Conservation (phyloP, 2,888 invertebrate species). For the Marronus borbonicus region DNA sequence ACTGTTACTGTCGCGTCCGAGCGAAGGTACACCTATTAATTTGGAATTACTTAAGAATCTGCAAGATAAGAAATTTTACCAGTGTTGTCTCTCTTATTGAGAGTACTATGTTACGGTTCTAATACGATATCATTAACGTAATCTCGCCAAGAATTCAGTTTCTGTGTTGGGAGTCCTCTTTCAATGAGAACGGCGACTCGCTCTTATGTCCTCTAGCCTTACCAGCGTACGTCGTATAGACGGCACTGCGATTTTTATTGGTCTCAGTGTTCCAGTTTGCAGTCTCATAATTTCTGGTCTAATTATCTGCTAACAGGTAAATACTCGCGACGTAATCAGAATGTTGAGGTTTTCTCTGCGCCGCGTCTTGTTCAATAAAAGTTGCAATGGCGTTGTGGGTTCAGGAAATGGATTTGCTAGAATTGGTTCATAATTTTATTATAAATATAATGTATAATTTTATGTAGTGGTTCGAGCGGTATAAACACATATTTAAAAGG, state of each 20-base stretch:
- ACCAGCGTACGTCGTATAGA: not conserved
- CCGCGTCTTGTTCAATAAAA: slow-evolving; percentile 12
- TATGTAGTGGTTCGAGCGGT: too few species aligned
- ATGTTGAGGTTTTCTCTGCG: not conserved
- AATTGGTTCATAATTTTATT: too few species aligned
- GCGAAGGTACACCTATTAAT: slow-evolving; percentile 19
- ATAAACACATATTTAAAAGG: too few species aligned
- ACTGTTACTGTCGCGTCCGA: not conserved
- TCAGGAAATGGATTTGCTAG: not conserved
- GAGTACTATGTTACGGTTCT: slow-evolving; percentile 9
- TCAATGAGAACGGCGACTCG: not conserved
- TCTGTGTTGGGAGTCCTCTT: not conserved
- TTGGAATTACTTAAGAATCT: slow-evolving; percentile 25
- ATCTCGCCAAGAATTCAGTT: slow-evolving; percentile 14
- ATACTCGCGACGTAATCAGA: slow-evolving; percentile 18
- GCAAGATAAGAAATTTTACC: not conserved
- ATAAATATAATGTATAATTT: too few species aligned
- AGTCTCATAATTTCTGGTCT: slow-evolving; percentile 29
- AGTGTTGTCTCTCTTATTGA: slow-evolving; percentile 26
- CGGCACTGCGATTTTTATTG: slow-evolving; percentile 2
- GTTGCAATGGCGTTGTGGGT: not conserved
- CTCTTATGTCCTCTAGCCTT: slow-evolving; percentile 1
- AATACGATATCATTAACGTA: slow-evolving; percentile 34
- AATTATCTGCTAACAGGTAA: slow-evolving; percentile 29
- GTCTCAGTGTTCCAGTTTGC: slow-evolving; percentile 10